Conservation (phyloP, 2,797 vertebrate species). For the Protosalanx chinensis region DNA sequence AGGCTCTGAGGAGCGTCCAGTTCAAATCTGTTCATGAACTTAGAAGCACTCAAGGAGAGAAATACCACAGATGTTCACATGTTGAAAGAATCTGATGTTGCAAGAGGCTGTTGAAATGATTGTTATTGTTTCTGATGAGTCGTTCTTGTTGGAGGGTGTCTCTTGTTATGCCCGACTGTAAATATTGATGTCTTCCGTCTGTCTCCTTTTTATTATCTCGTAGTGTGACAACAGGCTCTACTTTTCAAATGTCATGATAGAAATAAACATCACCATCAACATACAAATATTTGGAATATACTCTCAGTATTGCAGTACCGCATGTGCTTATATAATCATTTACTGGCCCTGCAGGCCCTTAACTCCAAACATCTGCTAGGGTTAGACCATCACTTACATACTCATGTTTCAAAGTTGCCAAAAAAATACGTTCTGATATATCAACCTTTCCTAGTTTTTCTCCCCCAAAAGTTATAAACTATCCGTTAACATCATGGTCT, state of each 20-base stretch:
- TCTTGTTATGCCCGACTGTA: slow-evolving; percentile 27
- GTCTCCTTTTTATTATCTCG: slow-evolving; percentile 22
- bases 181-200: slow-evolving; percentile 31
- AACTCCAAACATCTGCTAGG: slow-evolving; percentile 59
- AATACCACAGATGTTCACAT: too few species aligned
- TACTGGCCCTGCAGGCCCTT: slow-evolving; percentile 52
- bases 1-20: not conserved
- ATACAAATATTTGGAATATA: slow-evolving; percentile 53
- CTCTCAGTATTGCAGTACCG: slow-evolving; percentile 31
- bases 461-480: not conserved
- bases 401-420: slow-evolving; percentile 32
- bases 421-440: slow-evolving; percentile 18
- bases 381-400: slow-evolving; percentile 32
- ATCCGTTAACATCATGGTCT: slow-evolving; percentile 8
- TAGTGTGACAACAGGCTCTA: not conserved
- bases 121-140: not conserved
- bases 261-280: slow-evolving; percentile 44
- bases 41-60: too few species aligned
- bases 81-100: not conserved
- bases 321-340: slow-evolving; percentile 49
- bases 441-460: not conserved
- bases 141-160: slow-evolving; percentile 4
- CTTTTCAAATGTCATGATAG: slow-evolving; percentile 42
- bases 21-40: not conserved
- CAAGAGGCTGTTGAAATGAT: not conserved